Percentiles rank a stretch among this genome's conserved stretches.
These are phyloP conservation scores for Gerris lacustris DNA, from an alignment of 2,888 invertebrate genomes.

Conservation along the genomic window DNA sequence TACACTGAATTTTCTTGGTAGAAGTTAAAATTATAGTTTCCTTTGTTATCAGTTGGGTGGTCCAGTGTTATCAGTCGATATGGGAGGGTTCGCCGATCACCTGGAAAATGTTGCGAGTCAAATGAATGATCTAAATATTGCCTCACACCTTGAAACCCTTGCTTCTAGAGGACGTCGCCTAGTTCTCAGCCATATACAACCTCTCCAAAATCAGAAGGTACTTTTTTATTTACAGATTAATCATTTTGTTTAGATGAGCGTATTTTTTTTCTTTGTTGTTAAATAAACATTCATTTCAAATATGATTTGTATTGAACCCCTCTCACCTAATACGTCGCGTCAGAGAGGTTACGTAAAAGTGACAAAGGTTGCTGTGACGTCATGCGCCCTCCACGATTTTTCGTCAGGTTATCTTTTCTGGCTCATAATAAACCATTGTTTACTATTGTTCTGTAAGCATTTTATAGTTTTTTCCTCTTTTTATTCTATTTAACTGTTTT, in stretches of 20 bases:
- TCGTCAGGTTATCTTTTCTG: too few species aligned
- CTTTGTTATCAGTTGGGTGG: slow-evolving; percentile 43
- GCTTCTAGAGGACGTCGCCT: slow-evolving; percentile 52
- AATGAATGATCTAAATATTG: slow-evolving; percentile 55
- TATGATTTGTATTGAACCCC: neutral
- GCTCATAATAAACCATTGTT: too few species aligned
- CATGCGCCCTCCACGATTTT: too few species aligned
- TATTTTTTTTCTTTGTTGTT: neutral
- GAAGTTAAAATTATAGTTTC: too few species aligned
- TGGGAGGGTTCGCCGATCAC: slow-evolving; percentile 52
- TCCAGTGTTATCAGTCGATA: slow-evolving; percentile 49
- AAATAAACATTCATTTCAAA: neutral
- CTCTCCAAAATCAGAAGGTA: slow-evolving; percentile 44
- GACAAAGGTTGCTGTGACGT: too few species aligned
- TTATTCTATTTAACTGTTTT: too few species aligned
- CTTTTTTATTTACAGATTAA: neutral
- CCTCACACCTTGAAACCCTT: slow-evolving; percentile 59
- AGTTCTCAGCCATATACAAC: slow-evolving; percentile 51
- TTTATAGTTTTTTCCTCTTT: too few species aligned
- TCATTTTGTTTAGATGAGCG: neutral
- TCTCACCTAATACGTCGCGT: too few species aligned
- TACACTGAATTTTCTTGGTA: too few species aligned
- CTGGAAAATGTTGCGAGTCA: slow-evolving; percentile 53
- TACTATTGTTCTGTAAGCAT: too few species aligned
- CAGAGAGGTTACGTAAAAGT: too few species aligned